Conservation (phyloP, 1,140 invertebrate species). For the Ceratitis capitata region DNA sequence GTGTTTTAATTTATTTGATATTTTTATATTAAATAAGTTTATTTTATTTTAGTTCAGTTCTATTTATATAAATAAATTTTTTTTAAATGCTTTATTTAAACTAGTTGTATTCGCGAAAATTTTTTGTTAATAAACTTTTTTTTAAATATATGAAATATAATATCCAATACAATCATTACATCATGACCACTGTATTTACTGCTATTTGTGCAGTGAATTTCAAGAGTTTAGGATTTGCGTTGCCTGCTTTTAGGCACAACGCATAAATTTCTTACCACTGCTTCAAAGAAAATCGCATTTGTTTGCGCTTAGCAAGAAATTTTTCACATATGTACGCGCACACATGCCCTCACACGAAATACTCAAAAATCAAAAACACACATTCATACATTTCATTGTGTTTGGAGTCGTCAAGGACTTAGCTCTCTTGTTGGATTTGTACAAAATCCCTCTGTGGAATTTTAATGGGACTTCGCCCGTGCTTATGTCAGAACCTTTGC, state of each 20-base stretch:
- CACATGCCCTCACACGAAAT: neutral
- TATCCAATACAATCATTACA: no score
- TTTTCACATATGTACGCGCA: neutral
- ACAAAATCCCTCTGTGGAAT: conserved; percentile 42
- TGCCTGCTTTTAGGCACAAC: neutral
- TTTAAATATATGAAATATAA: no score
- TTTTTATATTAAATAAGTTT: no score
- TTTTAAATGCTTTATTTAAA: no score
- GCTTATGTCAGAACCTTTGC: neutral
- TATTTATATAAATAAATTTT: no score
- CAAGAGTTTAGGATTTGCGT: neutral
- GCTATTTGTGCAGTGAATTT: conserved; percentile 10
- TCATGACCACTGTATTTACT: neutral
- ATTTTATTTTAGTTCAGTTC: no score
- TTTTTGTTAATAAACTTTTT: no score
- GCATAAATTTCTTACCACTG: neutral
- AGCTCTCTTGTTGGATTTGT: conserved; percentile 21
- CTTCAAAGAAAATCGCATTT: neutral
- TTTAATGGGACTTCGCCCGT: conserved; percentile 38
- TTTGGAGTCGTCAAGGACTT: conserved; percentile 32
- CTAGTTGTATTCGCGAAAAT: no score
- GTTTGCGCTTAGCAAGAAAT: neutral
- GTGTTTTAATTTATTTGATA: no score
- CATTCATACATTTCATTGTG: neutral
- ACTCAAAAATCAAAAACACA: no score